phyloP scores from a whole-genome alignment of 2,888 invertebrate species.

The Desoria tigrina region DNA sequence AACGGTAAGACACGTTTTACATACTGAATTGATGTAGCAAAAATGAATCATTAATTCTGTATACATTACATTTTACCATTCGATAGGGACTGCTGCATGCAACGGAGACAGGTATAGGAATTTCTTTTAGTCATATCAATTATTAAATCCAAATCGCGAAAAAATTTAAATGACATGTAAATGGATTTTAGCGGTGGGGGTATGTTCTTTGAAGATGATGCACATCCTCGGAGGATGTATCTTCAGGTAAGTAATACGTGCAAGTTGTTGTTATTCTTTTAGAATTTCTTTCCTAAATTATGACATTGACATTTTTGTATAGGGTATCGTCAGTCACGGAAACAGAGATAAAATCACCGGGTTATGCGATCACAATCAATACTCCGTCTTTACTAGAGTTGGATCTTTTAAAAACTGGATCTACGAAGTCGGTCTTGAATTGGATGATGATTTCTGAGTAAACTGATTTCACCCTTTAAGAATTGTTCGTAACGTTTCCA shows the following conservation, averaged over 20 bases:
- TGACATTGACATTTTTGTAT: not conserved
- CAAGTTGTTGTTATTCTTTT: not conserved
- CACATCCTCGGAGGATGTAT: constrained; percentile 24
- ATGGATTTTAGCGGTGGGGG: constrained; percentile 29
- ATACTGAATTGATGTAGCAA: not conserved
- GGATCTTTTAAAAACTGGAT: constrained; percentile 41
- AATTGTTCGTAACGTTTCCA: too few relatives aligned
- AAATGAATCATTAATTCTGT: constrained; percentile 3
- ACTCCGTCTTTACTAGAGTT: constrained; percentile 43
- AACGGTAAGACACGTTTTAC: constrained; percentile 26
- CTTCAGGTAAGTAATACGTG: constrained; percentile 33
- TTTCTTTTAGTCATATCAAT: not conserved
- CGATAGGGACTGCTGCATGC: constrained; percentile 44
- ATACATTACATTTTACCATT: not conserved
- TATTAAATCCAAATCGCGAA: not conserved
- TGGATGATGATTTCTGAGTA: constrained; percentile 40
- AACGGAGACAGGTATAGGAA: constrained; percentile 35
- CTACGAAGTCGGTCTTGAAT: constrained; percentile 29
- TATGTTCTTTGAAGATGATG: constrained; percentile 40
- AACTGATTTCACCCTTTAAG: not conserved
- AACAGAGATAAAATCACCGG: constrained; percentile 32
- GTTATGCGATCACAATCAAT: constrained; percentile 38
- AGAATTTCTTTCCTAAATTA: too few relatives aligned
- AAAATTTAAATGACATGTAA: not conserved
- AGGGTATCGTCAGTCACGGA: constrained; percentile 45